Percentiles rank a stretch among this genome's conserved stretches.
Evolutionary conservation across 2,113 vertebrate genomes (phyloP).

Genomic region (Paradisaea rubra): DNA sequence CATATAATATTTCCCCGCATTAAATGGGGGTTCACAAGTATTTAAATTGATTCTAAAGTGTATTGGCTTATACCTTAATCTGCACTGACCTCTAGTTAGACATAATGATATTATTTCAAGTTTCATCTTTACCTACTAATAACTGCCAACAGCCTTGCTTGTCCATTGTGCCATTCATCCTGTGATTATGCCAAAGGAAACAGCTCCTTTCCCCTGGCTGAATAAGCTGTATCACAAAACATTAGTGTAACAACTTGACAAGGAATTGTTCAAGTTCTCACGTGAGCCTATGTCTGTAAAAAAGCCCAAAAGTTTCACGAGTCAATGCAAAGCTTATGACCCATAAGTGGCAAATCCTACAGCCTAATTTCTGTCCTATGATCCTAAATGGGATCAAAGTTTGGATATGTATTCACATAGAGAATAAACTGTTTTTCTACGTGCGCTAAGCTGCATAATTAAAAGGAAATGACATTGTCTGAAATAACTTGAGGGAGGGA

Average conservation of each 20-base stretch:
- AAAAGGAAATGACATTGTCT: neutral
- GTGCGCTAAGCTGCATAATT: neutral
- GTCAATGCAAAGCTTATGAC: neutral
- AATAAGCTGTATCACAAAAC: neutral
- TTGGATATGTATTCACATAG: neutral
- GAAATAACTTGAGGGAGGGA: neutral
- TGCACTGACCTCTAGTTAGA: neutral
- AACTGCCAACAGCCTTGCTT: neutral
- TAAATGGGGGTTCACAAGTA: neutral
- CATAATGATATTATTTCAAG: neutral
- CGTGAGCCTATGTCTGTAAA: neutral
- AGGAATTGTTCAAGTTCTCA: neutral
- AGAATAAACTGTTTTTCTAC: neutral
- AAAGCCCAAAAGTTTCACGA: neutral
- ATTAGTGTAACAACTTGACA: neutral
- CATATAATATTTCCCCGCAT: neutral
- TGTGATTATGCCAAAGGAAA: neutral
- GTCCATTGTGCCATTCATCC: neutral
- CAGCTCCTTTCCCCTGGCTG: neutral
- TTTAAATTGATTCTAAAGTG: neutral
- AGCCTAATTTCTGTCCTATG: neutral
- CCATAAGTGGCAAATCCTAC: neutral
- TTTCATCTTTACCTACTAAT: neutral
- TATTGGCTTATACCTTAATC: neutral
- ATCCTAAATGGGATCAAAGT: neutral